Evolutionary conservation across 30 jellyfish, hydroid and myxozoan species (phyloP).

Genomic region (Haliclystus octoradiatus): DNA sequence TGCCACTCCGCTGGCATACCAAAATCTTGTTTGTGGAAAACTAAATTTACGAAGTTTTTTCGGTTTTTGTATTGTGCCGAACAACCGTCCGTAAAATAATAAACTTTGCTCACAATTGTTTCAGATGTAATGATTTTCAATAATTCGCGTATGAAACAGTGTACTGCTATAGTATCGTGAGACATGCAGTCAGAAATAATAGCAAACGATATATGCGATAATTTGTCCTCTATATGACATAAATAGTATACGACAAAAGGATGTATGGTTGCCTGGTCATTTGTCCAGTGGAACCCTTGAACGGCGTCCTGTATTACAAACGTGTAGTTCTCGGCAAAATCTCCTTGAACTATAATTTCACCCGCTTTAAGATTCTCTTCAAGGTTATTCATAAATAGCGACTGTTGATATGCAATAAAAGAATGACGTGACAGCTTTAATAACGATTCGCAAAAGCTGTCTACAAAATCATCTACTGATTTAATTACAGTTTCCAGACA

Average conservation of each 20-base stretch:
- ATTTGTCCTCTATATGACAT: neutral
- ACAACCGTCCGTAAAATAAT: conserved; percentile 31
- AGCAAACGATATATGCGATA: neutral
- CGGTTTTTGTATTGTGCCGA: conserved; percentile 24
- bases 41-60: conserved; percentile 13
- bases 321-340: conserved; percentile 19
- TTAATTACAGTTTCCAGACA: conserved; percentile 12
- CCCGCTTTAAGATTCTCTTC: neutral
- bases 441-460: neutral
- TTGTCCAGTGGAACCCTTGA: conserved; percentile 20
- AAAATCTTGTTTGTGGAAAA: conserved; percentile 22
- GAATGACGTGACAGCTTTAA: neutral
- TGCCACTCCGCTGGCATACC: conserved; percentile 49
- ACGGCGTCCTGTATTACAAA: conserved; percentile 32
- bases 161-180: conserved; percentile 15
- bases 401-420: neutral
- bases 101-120: neutral
- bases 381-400: no score
- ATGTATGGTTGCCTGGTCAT: conserved; percentile 19
- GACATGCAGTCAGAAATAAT: conserved; percentile 16
- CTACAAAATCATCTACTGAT: neutral
- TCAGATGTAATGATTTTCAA: neutral
- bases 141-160: conserved; percentile 1
- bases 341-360: conserved; percentile 20
- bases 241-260: conserved; percentile 15